Conservation (phyloP, 2,888 invertebrate genomes). For the Prosopocoilus inquinatus region DNA sequence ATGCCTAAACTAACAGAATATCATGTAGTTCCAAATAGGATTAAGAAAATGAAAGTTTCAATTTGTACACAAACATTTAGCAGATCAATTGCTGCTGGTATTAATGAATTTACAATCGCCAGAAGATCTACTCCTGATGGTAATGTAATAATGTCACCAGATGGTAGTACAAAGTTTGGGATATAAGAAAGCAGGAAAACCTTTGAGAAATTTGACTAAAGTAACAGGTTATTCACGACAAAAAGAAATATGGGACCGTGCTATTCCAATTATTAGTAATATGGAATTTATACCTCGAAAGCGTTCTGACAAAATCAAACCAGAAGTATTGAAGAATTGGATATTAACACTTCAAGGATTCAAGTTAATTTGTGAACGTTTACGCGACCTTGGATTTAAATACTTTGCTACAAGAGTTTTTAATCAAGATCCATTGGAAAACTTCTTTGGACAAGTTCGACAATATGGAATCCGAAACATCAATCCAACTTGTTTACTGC, state of each 20-base stretch:
- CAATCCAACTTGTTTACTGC: conserved; percentile 15
- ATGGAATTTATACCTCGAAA: background rate
- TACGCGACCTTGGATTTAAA: background rate
- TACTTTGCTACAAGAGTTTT: background rate
- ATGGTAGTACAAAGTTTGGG: too few relatives aligned
- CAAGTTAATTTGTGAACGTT: background rate
- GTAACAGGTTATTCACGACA: background rate
- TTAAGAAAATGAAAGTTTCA: conserved; percentile 14
- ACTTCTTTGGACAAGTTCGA: conserved; percentile 14
- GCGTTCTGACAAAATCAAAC: background rate
- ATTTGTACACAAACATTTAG: background rate
- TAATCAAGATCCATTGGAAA: background rate
- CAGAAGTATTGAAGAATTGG: too few relatives aligned
- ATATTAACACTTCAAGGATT: too few relatives aligned
- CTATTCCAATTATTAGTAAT: background rate
- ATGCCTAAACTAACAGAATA: conserved; percentile 10
- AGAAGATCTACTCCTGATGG: too few relatives aligned
- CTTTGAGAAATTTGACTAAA: background rate
- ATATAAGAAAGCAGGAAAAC: background rate
- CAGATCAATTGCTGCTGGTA: too few relatives aligned
- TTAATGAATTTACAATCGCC: too few relatives aligned
- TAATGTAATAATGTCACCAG: too few relatives aligned
- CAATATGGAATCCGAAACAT: background rate
- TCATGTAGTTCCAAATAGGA: conserved; percentile 2
- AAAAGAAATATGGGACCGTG: background rate